Evolutionary conservation across 2,888 invertebrate genomes (phyloP), one percentile per base, ranked within the genome.

Genomic region (Perizoma flavofasciatum): DNA sequence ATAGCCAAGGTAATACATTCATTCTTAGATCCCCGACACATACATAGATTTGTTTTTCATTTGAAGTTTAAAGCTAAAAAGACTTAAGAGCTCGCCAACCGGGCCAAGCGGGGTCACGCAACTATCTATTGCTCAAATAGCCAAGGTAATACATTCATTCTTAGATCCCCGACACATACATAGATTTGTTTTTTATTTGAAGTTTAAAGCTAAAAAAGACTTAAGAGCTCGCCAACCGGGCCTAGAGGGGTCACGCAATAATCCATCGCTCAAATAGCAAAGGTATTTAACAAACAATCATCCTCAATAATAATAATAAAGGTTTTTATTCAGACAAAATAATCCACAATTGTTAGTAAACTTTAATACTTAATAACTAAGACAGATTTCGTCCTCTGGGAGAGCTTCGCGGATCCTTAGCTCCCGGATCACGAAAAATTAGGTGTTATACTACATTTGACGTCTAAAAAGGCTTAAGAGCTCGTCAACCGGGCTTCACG

Each of bases 111-210:
- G 72, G 68, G 89, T 82, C 82, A 87, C 73, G 82, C 78, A 93
- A 82, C 76, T 75, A 66, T 88, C 93, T 86, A 73, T 95, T 86
- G 70, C 94, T 78, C 64, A 95, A 93, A 68, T 94, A 86, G 93
- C 94, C 93, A 50, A 93, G 93, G 65, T 93, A 66, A 62, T 46
- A 9, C n/a, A n/a, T 9, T 35, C 49, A 41, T n/a, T 41, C 7
- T 0, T 9, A 5, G 7, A 1, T 4, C 8, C 41, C 22, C 22
- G 3, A 22, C 3, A 22, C 3, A 22, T 22, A 22, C 3, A 22
- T 22, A 22, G 1, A 22, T 22, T 22, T 22, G 22, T 22, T 22
- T 3, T 22, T 2, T 3, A 22, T 22, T 22, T 22, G 22, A 22
- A 22, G 22, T 22, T 22, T 22, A 22, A 22, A 96, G 22, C 22